Percentiles rank a stretch among this genome's conserved stretches.
phyloP scores from a whole-genome alignment of 2,113 vertebrate species.

The Sus scrofa region DNA sequence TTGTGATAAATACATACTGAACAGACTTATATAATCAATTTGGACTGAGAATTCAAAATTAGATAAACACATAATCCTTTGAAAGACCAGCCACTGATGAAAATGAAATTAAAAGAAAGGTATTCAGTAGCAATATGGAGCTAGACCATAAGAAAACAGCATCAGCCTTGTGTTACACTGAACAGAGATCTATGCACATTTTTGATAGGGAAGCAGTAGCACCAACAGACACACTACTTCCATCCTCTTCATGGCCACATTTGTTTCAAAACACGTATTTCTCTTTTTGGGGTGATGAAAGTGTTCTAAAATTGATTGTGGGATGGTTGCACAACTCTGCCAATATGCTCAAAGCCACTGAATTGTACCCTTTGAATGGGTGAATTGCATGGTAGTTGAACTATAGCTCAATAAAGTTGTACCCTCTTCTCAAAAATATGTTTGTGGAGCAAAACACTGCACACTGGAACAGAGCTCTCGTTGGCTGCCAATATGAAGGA shows the following conservation, averaged over 20 bases:
- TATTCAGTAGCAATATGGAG: background rate
- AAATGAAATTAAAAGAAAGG: conserved; percentile 35
- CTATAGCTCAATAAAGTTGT: background rate
- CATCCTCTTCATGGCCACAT: background rate
- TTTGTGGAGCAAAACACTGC: background rate
- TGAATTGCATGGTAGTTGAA: background rate
- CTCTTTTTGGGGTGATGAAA: conserved; percentile 20
- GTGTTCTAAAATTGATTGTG: conserved; percentile 51
- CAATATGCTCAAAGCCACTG: conserved; percentile 33
- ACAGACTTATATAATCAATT: background rate
- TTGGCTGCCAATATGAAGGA: background rate
- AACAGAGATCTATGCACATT: background rate
- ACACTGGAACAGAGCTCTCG: background rate
- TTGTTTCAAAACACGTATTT: conserved; percentile 56
- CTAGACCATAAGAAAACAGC: background rate
- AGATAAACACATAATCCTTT: conserved; percentile 26
- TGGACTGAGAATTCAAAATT: conserved; percentile 54
- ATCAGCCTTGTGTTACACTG: background rate
- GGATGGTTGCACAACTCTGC: background rate
- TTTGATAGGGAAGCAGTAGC: background rate
- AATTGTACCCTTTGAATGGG: conserved; percentile 2
- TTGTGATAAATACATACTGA: conserved; percentile 47
- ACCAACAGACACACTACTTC: background rate
- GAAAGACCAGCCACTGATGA: conserved; percentile 10
- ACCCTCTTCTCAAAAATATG: background rate